Evolutionary conservation across 1,140 invertebrate genomes (phyloP).

Genomic region (Drosophila ananassae): DNA sequence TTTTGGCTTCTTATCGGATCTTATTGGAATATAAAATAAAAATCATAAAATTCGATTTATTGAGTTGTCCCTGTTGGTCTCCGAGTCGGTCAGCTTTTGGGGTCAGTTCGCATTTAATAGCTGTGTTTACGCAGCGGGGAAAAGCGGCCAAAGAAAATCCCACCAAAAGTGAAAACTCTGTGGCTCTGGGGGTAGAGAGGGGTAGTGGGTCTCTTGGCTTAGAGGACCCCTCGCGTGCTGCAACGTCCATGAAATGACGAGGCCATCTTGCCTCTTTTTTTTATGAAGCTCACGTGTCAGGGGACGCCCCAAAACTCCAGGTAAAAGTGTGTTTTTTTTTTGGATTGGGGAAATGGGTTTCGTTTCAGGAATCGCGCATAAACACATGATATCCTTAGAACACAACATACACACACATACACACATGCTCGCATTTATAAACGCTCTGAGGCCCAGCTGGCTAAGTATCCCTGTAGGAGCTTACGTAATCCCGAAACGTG

Average conservation of each 20-base stretch:
- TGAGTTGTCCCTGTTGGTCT: conserved; percentile 16
- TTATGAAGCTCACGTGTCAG: conserved; percentile 73
- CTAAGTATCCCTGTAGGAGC: conserved; percentile 79
- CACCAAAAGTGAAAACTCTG: conserved; percentile 54
- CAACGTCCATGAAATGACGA: conserved; percentile 74
- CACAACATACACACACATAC: conserved; percentile 30
- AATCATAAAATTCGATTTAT: background rate
- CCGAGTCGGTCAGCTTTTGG: conserved; percentile 47
- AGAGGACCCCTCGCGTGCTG: conserved; percentile 63
- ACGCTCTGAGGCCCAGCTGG: conserved; percentile 21
- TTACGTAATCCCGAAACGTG: conserved; percentile 72
- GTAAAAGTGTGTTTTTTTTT: conserved; percentile 21
- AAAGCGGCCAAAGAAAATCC: conserved; percentile 39
- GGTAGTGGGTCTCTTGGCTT: conserved; percentile 1
- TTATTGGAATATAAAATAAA: no score
- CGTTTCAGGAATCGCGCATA: conserved; percentile 71
- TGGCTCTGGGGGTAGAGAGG: background rate
- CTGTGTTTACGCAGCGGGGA: conserved; percentile 49
- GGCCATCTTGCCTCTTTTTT: conserved; percentile 43
- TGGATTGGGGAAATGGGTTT: conserved; percentile 15
- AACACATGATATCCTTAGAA: conserved; percentile 72
- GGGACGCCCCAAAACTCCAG: conserved; percentile 40
- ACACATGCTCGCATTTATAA: conserved; percentile 4
- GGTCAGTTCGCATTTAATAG: conserved; percentile 60
- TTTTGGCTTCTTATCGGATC: no score